Base-by-base conservation (phyloP, 2,113 vertebrate species). In the Platanista minor region DNA sequence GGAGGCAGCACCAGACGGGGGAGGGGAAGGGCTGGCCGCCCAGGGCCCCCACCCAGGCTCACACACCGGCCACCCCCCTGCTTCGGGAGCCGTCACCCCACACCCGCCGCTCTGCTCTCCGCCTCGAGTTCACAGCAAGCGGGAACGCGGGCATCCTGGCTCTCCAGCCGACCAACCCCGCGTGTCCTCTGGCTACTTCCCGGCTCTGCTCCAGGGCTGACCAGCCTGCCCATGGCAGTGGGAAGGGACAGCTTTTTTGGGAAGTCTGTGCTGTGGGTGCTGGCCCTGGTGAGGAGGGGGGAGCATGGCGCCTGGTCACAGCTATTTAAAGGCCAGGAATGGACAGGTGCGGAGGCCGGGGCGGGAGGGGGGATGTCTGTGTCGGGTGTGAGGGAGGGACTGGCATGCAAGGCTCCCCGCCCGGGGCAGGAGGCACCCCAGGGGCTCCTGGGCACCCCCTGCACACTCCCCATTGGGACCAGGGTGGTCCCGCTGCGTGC, bases 51-150 rank as follows among this genome's bases (percentile, higher is more conserved):
- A 57, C 90, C 90, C 59, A 17, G 71, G 31, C 49, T 2, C 13
- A 0, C 0, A 15, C 18, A 10, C 33, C 0, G 6, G 27, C 66
- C 36, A 1, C 15, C 86, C 17, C 17, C 0, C 39, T 8, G 29
- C 52, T 36, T 8, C 0, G 1, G 57, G 10, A n/a, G 27, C 23
- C 4, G 0, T 39, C 2, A 0, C 31, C 46, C 54, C 6, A 0
- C 6, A 8, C 12, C 36, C 25, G n/a, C 25, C 64, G 25, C 46
- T 21, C 59, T 25, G 59, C 8, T n/a, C 17, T n/a, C 64, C 10
- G 61, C 67, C 36, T 69, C 62, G 14, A 49, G 75, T 66, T 77
- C 93, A 54, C 52, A 6, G 21, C 11, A 0, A 15, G 8, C 1
- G 1, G 87, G 67, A 18, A 20, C 81, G 82, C 33, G 17, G 80